Conservation (phyloP, 37 sponge, comb jelly and placozoan species). For the Ephydatia muelleri region DNA sequence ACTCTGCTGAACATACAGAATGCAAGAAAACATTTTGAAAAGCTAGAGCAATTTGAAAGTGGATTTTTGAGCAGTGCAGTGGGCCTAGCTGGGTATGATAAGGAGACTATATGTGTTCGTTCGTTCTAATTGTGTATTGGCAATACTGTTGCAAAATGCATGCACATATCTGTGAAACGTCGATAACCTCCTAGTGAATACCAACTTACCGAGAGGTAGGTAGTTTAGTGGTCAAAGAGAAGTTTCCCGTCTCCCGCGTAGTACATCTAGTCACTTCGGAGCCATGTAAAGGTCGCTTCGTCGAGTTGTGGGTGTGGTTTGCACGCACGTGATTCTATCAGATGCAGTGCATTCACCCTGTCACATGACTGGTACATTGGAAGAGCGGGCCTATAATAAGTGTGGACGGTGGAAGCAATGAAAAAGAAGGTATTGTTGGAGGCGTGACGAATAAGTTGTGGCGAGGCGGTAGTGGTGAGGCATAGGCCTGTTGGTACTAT, state of each 20-base stretch:
- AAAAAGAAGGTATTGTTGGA: neutral
- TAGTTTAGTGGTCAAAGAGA: too few relatives aligned
- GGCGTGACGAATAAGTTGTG: neutral
- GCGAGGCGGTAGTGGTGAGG: neutral
- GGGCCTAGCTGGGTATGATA: neutral
- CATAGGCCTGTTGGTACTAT: too few relatives aligned
- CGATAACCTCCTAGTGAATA: too few relatives aligned
- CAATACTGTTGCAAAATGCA: too few relatives aligned
- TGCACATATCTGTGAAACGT: too few relatives aligned
- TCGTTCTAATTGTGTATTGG: too few relatives aligned
- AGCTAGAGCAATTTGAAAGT: constrained; percentile 81
- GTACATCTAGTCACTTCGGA: too few relatives aligned
- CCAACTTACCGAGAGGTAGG: too few relatives aligned
- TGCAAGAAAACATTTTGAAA: constrained; percentile 97
- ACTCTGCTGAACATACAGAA: constrained; percentile 91
- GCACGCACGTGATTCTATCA: neutral
- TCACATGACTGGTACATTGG: neutral
- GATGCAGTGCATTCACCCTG: too few relatives aligned
- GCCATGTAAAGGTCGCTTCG: too few relatives aligned
- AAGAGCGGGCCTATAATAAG: neutral
- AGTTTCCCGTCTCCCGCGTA: too few relatives aligned
- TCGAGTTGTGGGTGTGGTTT: neutral
- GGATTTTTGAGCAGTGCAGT: neutral
- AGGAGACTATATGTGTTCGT: neutral
- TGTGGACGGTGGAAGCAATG: too few relatives aligned